Percentiles rank a stretch among this genome's conserved stretches.
Evolutionary conservation across 2,113 vertebrate species (phyloP).

Genomic region (Epinephelus cyanopodus): DNA sequence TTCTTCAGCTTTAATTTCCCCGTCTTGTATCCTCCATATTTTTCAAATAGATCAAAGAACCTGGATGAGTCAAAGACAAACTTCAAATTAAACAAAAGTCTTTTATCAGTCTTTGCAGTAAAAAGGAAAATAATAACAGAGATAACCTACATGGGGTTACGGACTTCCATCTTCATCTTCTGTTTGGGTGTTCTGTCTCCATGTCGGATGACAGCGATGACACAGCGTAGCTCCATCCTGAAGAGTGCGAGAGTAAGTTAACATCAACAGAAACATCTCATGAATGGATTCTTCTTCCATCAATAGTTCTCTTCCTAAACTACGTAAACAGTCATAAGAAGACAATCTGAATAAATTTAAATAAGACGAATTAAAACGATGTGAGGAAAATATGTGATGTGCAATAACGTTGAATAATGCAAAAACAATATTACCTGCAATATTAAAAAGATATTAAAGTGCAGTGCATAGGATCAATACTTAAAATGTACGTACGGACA

Average conservation of each 20-base stretch:
- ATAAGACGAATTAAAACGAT: no score
- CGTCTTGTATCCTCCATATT: constrained; percentile 96
- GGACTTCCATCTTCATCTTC: constrained; percentile 99
- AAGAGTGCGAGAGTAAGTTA: neutral
- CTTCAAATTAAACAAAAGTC: neutral
- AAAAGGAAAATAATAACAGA: neutral
- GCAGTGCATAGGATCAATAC: no score
- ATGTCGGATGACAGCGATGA: constrained; percentile 97
- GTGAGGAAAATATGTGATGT: no score
- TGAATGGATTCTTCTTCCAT: neutral
- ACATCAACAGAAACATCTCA: neutral
- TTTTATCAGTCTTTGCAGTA: neutral
- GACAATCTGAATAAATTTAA: neutral
- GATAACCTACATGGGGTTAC: constrained; percentile 89
- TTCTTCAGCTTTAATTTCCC: constrained; percentile 98
- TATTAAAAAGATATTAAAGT: no score
- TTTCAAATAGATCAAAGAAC: constrained; percentile 97
- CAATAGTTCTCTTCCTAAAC: neutral
- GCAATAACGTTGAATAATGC: no score
- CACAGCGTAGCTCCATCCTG: constrained; percentile 99
- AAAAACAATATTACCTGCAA: no score
- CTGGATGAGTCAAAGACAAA: constrained; percentile 74
- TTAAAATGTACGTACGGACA: no score
- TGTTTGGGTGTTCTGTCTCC: constrained; percentile 98
- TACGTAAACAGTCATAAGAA: neutral